Conservation (phyloP, 2,797 vertebrate genomes). For the Gallinago stenura region DNA sequence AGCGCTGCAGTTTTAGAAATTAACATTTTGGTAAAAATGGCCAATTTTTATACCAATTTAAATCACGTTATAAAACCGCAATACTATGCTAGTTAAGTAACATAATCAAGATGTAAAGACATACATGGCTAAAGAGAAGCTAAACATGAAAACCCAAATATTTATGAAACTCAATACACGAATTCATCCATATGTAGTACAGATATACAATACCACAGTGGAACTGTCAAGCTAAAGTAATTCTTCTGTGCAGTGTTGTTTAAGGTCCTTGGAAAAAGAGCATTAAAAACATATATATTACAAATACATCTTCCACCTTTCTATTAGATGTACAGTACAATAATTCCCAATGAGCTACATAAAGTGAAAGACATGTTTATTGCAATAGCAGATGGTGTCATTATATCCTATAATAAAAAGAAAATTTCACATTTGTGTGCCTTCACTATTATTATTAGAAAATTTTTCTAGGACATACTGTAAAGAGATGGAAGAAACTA, state of each 20-base stretch:
- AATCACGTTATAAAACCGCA: neutral
- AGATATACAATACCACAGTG: neutral
- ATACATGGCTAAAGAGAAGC: neutral
- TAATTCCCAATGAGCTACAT: neutral
- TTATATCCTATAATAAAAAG: neutral
- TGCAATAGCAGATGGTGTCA: neutral
- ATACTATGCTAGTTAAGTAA: neutral
- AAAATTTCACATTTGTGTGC: neutral
- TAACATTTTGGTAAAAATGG: neutral
- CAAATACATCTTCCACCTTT: neutral
- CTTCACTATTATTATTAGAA: neutral
- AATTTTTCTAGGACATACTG: neutral
- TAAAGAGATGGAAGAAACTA: neutral
- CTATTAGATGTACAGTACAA: neutral
- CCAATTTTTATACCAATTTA: neutral
- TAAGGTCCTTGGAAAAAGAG: neutral
- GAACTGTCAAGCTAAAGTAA: neutral
- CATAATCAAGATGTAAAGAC: neutral
- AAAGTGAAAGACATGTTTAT: neutral
- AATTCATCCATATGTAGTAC: neutral
- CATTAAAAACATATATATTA: neutral
- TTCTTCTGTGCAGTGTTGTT: neutral
- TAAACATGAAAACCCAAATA: neutral
- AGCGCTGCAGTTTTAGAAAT: neutral
- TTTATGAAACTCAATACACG: neutral